These are phyloP conservation scores for Pentamera pediparva DNA, from an alignment of 53 echinoderm and acorn worm genomes.

Conservation along the genomic window DNA sequence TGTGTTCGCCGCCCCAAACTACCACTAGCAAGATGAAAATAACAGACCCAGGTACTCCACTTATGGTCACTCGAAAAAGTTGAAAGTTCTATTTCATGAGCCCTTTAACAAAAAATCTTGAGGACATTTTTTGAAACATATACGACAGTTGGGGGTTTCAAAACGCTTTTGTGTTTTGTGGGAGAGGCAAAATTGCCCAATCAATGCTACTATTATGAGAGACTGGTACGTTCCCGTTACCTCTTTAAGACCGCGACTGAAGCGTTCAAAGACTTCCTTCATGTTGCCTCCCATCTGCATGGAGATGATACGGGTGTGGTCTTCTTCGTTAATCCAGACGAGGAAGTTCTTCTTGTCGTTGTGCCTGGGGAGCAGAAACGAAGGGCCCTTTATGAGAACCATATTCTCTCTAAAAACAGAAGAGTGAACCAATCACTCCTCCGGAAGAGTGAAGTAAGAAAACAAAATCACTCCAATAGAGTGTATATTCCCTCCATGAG, in stretches of 20 bases:
- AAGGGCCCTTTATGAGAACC: background rate
- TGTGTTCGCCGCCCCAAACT: too few species aligned
- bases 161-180: background rate
- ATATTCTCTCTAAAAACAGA: background rate
- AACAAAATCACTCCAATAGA: too few species aligned
- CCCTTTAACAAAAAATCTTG: too few species aligned
- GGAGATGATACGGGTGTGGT: constrained; percentile 93
- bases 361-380: constrained; percentile 33
- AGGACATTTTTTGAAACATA: background rate
- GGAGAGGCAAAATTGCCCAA: background rate
- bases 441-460: too few species aligned
- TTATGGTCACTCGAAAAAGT: too few species aligned
- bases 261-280: constrained; percentile 83
- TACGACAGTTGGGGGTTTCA: background rate
- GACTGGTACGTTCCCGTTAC: too few species aligned
- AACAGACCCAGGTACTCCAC: too few species aligned
- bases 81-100: too few species aligned
- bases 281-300: constrained; percentile 98
- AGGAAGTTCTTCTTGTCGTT: constrained; percentile 94
- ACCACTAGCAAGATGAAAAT: too few species aligned
- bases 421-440: too few species aligned
- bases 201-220: too few species aligned
- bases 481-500: too few species aligned
- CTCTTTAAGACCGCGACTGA: constrained; percentile 67
- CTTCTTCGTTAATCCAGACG: constrained; percentile 99